phyloP scores from a whole-genome alignment of 1,140 invertebrate genomes.

The Trichogramma pretiosum region DNA sequence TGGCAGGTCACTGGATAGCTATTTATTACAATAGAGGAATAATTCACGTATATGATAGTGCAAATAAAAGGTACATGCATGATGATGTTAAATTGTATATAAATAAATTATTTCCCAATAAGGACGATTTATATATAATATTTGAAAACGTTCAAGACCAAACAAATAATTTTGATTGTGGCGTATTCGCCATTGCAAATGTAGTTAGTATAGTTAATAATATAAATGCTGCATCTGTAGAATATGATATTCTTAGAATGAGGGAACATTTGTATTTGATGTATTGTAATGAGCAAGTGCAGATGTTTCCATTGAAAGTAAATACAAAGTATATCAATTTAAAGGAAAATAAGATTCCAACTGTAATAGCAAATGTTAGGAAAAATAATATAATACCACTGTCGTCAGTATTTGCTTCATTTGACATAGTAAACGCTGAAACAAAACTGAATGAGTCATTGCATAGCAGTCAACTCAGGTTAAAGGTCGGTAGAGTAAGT shows the following conservation, averaged over 20 bases:
- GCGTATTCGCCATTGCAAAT: constrained; percentile 19
- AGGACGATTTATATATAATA: neutral
- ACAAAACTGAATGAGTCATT: too few species aligned
- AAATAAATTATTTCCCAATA: constrained; percentile 1
- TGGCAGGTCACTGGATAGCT: neutral
- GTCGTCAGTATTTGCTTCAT: too few species aligned
- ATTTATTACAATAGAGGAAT: neutral
- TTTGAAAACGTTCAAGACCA: constrained; percentile 11
- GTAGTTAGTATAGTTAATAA: constrained; percentile 1
- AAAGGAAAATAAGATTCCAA: too few species aligned
- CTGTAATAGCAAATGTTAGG: too few species aligned
- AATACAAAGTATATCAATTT: too few species aligned
- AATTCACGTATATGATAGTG: neutral
- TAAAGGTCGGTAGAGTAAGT: too few species aligned
- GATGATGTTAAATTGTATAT: neutral
- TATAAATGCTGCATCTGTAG: neutral
- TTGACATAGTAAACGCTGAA: too few species aligned
- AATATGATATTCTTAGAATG: neutral
- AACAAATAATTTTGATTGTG: constrained; percentile 11
- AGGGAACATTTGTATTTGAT: neutral
- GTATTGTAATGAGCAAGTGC: too few species aligned
- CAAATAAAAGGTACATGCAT: neutral
- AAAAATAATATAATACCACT: too few species aligned
- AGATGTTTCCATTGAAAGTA: too few species aligned
- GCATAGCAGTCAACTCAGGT: too few species aligned